Evolutionary conservation across 2,113 vertebrate genomes (phyloP), one percentile per base, ranked within the genome.

Genomic region (Apistogramma diplotaenia): DNA sequence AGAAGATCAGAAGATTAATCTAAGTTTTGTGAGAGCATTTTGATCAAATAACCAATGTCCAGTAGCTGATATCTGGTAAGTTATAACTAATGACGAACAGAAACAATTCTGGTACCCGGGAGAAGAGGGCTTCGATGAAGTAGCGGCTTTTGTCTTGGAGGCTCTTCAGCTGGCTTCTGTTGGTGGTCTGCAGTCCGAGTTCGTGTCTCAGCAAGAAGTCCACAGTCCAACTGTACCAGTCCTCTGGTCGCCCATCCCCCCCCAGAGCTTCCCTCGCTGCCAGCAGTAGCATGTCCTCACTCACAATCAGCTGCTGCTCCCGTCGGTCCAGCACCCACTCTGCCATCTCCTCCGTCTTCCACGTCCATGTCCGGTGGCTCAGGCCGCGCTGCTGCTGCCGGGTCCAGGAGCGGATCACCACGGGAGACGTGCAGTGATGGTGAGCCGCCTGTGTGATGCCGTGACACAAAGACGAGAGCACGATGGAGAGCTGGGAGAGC

Each of bases 251-350:
- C 1, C 16, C 6, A 25, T 31, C n/a, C 7, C 58, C 59, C 3
- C 90, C 90, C 65, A 92, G 78, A 2, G 73, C 60, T 0, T 6
- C 11, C 25, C 1, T 23, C 7, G 89, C 83, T 15, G 29, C 21
- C 71, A 46, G 59, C 76, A 92, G 87, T 54, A 93, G 62, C 3
- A 56, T 7, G 1, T 83, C 81, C 3, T 83, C 78, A 0, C 18
- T 76, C 73, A 91, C 67, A 0, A 4, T n/a, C n/a, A 87, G 72
- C 80, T 92, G 91, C 84, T 91, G 90, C 88, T 93, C 91, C 3
- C 87, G 4, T 40, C 60, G 84, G 5, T 19, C 23, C 54, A 93
- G 29, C 29, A 92, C 29, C 89, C 88, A 85, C 67, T 70, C 54
- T 1, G 81, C 82, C 85, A 90, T 7, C 59, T 31, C 79, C 18